Evolutionary conservation across 2,888 invertebrate genomes (phyloP).

Genomic region (Lomographa bimaculata): DNA sequence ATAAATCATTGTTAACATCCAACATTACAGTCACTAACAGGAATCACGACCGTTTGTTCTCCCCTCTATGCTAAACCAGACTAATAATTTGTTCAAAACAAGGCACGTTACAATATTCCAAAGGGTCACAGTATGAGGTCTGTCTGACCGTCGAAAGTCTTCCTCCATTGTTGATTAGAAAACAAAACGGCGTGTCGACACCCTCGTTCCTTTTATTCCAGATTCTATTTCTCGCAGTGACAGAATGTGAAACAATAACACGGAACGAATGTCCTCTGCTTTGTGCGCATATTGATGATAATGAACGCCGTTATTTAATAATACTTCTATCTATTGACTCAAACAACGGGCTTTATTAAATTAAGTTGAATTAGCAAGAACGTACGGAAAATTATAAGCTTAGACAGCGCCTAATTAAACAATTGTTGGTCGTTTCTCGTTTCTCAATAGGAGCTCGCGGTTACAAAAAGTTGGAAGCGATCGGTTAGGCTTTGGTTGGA

Average conservation of each 20-base stretch:
- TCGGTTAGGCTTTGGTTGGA: constrained; percentile 66
- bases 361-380: not conserved
- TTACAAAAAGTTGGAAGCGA: constrained; percentile 58
- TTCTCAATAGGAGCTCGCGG: constrained; percentile 34
- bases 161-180: constrained; percentile 69
- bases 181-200: constrained; percentile 80
- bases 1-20: constrained; percentile 70
- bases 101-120: constrained; percentile 57
- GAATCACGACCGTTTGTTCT: constrained; percentile 75
- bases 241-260: constrained; percentile 65
- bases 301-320: constrained; percentile 71
- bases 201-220: constrained; percentile 73
- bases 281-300: constrained; percentile 60
- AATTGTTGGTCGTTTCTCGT: constrained; percentile 24
- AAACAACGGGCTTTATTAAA: constrained; percentile 16
- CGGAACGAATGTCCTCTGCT: constrained; percentile 63
- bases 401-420: constrained; percentile 18
- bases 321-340: constrained; percentile 38
- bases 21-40: constrained; percentile 58
- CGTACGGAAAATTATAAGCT: not conserved
- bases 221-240: constrained; percentile 63
- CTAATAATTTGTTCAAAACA: constrained; percentile 81
- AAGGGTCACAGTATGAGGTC: constrained; percentile 77
- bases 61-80: constrained; percentile 77
- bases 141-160: constrained; percentile 52